Percentiles rank a stretch among this genome's conserved stretches.
Conservation (phyloP, 2,888 invertebrate genomes). For the Calliphora vomitoria region DNA sequence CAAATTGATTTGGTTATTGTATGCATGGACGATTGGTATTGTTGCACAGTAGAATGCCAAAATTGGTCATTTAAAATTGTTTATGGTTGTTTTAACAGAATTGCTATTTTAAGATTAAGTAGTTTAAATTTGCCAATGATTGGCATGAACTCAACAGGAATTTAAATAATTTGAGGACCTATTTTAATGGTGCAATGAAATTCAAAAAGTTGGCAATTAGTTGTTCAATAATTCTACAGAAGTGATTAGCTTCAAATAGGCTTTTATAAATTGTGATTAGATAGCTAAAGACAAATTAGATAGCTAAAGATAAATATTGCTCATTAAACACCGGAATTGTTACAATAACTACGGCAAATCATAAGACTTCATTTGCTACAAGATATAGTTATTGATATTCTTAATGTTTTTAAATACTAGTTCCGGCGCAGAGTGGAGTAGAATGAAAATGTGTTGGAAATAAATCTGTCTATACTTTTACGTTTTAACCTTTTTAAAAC, state of each 20-base stretch:
- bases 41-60: not conserved
- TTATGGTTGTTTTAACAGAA: slow-evolving; percentile 13
- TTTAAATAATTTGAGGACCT: not conserved
- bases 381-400: too few species aligned
- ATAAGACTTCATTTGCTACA: too few species aligned
- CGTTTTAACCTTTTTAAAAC: too few species aligned
- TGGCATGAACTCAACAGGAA: not conserved
- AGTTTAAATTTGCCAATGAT: slow-evolving; percentile 17
- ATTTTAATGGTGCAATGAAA: not conserved
- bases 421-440: too few species aligned
- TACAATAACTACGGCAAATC: too few species aligned
- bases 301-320: too few species aligned
- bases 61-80: slow-evolving; percentile 42
- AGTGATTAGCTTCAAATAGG: not conserved
- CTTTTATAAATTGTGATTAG: too few species aligned
- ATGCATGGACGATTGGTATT: not conserved
- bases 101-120: slow-evolving; percentile 25
- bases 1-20: slow-evolving; percentile 26
- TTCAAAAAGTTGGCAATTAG: not conserved
- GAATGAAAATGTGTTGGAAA: too few species aligned
- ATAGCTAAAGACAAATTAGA: too few species aligned
- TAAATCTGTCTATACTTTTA: too few species aligned
- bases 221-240: not conserved
- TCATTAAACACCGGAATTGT: too few species aligned
- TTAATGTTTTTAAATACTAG: too few species aligned